phyloP scores from a whole-genome alignment of 2,113 vertebrate genomes.

The Lontra canadensis region DNA sequence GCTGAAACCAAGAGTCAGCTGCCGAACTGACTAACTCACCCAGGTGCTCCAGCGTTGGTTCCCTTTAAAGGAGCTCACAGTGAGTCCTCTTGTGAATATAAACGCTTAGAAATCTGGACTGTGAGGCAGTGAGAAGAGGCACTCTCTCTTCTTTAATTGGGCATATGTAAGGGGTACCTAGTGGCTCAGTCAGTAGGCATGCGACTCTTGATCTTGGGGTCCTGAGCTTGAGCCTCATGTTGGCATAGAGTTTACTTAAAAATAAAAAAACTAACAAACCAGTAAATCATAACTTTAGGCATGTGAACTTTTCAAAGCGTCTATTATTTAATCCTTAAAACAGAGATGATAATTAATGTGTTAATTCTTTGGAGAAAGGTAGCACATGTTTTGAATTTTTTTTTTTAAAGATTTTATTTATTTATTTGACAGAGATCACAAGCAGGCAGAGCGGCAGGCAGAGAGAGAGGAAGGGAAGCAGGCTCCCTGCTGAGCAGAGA shows the following conservation, averaged over 20 bases:
- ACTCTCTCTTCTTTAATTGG: background rate
- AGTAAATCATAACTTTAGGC: background rate
- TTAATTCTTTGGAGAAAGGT: background rate
- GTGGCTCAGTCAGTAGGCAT: background rate
- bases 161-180: background rate
- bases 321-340: background rate
- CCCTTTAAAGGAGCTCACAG: background rate
- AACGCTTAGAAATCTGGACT: background rate
- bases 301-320: background rate
- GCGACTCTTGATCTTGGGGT: background rate
- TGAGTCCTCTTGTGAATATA: background rate
- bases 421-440: too few relatives aligned
- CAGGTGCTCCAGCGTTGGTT: background rate
- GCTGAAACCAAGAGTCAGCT: background rate
- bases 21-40: background rate
- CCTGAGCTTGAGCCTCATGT: background rate
- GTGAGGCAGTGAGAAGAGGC: background rate
- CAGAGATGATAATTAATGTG: background rate
- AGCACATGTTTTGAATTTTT: background rate
- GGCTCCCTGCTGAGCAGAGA: too few relatives aligned
- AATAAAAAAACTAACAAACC: background rate
- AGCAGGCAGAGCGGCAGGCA: too few relatives aligned
- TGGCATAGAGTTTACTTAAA: background rate
- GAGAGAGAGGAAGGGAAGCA: too few relatives aligned
- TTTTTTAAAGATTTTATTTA: too few relatives aligned